Conservation (phyloP, 2,888 invertebrate species). For the Habrosyne pyritoides region DNA sequence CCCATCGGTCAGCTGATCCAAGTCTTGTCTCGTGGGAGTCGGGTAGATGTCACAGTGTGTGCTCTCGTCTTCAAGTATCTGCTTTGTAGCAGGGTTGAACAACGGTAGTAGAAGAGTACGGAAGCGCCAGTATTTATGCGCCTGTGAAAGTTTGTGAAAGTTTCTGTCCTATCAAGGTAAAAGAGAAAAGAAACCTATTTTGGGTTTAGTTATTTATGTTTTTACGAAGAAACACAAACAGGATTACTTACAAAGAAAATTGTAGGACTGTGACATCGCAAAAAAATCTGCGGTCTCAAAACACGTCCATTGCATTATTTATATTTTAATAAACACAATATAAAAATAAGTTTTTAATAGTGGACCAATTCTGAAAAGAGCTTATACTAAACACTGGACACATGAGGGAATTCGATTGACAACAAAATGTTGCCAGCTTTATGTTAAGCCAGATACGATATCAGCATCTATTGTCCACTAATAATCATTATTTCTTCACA, state of each 20-base stretch:
- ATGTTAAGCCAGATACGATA: slow-evolving; percentile 6
- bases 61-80: slow-evolving; percentile 88
- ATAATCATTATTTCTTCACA: too few species aligned
- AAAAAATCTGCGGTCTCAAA: too few species aligned
- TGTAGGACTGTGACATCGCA: too few species aligned
- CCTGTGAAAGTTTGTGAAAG: slow-evolving; percentile 74
- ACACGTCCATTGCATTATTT: too few species aligned
- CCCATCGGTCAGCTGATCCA: slow-evolving; percentile 87
- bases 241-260: too few species aligned
- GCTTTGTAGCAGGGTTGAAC: slow-evolving; percentile 90
- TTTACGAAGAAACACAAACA: neutral
- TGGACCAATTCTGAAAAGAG: too few species aligned
- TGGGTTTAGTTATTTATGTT: neutral
- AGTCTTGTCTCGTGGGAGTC: slow-evolving; percentile 83
- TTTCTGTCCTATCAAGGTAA: neutral
- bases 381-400: too few species aligned
- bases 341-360: too few species aligned
- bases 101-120: slow-evolving; percentile 94
- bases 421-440: too few species aligned
- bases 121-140: slow-evolving; percentile 95
- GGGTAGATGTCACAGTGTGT: slow-evolving; percentile 93
- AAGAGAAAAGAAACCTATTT: neutral
- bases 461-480: slow-evolving; percentile 10
- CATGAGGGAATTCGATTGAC: too few species aligned
- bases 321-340: too few species aligned